Conservation (phyloP, 2,113 vertebrate genomes). For the Sphyrna mokarran region DNA sequence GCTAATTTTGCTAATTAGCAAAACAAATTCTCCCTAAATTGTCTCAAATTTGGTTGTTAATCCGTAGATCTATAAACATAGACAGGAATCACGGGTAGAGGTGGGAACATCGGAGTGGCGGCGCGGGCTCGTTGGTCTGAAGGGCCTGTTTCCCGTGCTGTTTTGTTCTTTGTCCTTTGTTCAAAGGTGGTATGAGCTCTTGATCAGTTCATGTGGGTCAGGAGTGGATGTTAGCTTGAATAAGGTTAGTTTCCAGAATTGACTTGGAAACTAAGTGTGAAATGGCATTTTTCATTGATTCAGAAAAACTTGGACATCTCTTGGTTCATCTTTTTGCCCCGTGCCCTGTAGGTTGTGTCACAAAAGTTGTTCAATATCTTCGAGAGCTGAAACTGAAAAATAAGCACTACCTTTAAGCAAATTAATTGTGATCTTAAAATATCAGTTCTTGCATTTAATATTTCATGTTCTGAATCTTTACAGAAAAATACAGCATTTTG, state of each 20-base stretch:
- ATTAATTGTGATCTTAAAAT: not conserved
- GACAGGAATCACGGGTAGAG: too few relatives aligned
- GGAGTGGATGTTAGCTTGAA: not conserved
- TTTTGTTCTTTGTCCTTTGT: too few relatives aligned
- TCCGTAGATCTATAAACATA: too few relatives aligned
- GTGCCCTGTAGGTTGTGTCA: not conserved
- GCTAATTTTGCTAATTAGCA: too few relatives aligned
- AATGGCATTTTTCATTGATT: not conserved
- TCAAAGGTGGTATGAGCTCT: not conserved
- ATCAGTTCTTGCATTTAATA: not conserved
- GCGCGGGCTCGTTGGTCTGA: too few relatives aligned
- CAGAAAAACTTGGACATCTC: not conserved
- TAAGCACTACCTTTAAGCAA: not conserved
- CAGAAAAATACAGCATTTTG: not conserved
- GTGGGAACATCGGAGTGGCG: too few relatives aligned
- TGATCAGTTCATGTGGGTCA: not conserved
- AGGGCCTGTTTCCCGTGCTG: too few relatives aligned
- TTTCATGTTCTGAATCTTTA: not conserved
- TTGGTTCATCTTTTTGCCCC: not conserved
- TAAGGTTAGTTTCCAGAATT: not conserved
- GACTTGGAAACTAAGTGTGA: not conserved
- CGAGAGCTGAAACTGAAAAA: not conserved
- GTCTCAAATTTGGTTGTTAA: too few relatives aligned
- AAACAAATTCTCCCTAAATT: too few relatives aligned
- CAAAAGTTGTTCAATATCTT: not conserved